These are phyloP conservation scores for Cyanoderma ruficeps DNA, from an alignment of 2,113 vertebrate species.

Conservation along the genomic window DNA sequence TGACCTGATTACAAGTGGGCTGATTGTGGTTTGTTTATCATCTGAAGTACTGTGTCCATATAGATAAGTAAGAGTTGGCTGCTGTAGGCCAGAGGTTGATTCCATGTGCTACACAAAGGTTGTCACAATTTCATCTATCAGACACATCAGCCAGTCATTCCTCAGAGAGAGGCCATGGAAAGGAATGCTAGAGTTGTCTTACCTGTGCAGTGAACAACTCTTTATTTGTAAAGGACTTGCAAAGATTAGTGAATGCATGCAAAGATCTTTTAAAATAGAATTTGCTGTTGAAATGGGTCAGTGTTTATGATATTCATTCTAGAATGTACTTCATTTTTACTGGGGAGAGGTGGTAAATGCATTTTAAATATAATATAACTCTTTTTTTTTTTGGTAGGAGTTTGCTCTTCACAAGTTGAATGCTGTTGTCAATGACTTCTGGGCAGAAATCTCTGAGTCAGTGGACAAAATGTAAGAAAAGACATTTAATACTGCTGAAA, in stretches of 20 bases:
- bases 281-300: neutral
- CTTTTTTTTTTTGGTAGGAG: conserved; percentile 79
- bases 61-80: neutral
- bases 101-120: neutral
- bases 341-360: neutral
- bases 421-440: conserved; percentile 97
- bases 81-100: neutral
- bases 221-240: neutral
- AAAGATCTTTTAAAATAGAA: neutral
- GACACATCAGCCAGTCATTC: neutral
- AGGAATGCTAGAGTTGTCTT: neutral
- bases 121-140: neutral
- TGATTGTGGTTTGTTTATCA: neutral
- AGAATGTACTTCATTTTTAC: neutral
- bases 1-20: neutral
- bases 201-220: neutral
- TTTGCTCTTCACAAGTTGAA: conserved; percentile 98
- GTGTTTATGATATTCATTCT: neutral
- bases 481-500: neutral
- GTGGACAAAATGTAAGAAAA: conserved; percentile 98
- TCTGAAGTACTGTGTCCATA: neutral
- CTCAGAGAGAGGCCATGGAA: neutral
- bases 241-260: neutral
- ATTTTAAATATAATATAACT: neutral
- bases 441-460: conserved; percentile 99